Conservation (phyloP, 2,797 vertebrate genomes). For the Pampus argenteus region DNA sequence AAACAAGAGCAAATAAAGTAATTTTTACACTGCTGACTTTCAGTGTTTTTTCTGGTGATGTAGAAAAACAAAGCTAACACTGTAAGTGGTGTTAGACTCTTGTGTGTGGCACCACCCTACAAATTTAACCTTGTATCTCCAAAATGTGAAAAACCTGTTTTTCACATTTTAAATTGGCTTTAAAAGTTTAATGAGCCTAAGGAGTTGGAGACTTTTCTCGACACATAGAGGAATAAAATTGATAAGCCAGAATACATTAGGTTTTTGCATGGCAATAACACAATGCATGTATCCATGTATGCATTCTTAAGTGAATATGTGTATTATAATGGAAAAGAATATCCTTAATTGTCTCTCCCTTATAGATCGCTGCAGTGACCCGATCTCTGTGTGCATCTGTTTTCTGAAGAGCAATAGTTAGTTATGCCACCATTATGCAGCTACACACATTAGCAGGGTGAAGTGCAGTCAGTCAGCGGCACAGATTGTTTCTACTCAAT, state of each 20-base stretch:
- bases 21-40: not conserved
- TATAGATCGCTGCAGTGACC: not conserved
- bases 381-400: not conserved
- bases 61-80: not conserved
- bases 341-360: not conserved
- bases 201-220: not conserved
- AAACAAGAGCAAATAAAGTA: slow-evolving; percentile 24
- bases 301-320: not conserved
- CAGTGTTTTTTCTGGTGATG: not conserved
- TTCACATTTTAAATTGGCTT: not conserved
- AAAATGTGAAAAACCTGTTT: slow-evolving; percentile 16
- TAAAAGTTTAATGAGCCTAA: not conserved
- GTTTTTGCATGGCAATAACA: not conserved
- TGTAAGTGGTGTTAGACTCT: not conserved
- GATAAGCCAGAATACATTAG: not conserved
- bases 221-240: rapidly evolving
- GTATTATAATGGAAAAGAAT: not conserved
- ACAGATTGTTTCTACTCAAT: not conserved
- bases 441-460: not conserved
- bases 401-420: not conserved
- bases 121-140: not conserved
- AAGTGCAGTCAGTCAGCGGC: not conserved
- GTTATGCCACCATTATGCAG: not conserved
- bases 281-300: not conserved
- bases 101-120: not conserved